Evolutionary conservation across 1,140 invertebrate species (phyloP), one percentile per base, ranked within the genome.

Genomic region (Thaumetopoea pityocampa): DNA sequence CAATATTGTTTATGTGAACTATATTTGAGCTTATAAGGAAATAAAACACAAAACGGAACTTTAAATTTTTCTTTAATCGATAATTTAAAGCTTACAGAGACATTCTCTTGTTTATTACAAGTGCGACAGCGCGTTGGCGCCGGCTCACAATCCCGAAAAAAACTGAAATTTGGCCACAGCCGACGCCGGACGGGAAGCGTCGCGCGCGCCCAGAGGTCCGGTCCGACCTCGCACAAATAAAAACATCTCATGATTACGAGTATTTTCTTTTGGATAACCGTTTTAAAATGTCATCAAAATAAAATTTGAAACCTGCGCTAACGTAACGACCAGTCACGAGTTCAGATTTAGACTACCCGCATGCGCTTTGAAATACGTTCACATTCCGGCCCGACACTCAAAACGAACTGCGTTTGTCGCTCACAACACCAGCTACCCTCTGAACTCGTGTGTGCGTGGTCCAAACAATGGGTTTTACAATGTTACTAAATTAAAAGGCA

Each of bases 61-160:
- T 83, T 74, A 48, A 69, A 79, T 68, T 77, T 79, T 78, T 72
- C 67, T 79, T 83, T 80, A 78, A 64, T 81, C 67, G 77, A 83
- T 83, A 83, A 83, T 80, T 83, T 83, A 83, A 83, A 83, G 79
- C 79, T 80, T 73, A 83, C 73, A 78, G 67, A 74, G 67, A 76
- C 69, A 70, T 67, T 68, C 49, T 67, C 61, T 51, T 63, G 66
- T 62, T n/a, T 65, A 58, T 67, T 53, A 55, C 47, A 51, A 58
- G 59, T 60, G 69, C 56, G 44, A 35, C 41, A 38, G 37, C 62
- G 54, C 42, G 34, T 35, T 43, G 33, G 24, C 30, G 5, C 37
- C 47, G 27, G 44, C 32, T 40, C 38, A 41, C 43, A 38, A 35
- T 51, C 36, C 49, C 20, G 12, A 30, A 30, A n/a, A 38, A 27